Evolutionary conservation across 2,888 invertebrate genomes (phyloP), one percentile per base, ranked within the genome.

Genomic region (Eristalis arbustorum): DNA sequence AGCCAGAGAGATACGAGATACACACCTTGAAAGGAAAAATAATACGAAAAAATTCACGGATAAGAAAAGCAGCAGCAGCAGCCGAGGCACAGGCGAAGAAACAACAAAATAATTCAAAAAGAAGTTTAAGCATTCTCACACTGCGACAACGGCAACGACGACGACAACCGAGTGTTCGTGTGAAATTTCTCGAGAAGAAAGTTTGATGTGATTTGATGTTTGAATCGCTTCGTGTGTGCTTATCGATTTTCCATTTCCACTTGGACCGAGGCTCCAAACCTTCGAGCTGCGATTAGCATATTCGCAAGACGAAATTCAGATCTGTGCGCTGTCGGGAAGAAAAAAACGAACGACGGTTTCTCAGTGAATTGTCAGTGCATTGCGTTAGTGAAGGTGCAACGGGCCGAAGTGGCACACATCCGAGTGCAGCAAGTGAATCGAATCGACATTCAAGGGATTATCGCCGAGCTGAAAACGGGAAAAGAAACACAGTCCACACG

Each of bases 11-110:
- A 83, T 71, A 77, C 69, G 37, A 85, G 77, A 85, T 83, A 87
- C 83, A 87, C 71, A 87, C 87, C 87, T 87, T 87, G 74, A 87
- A 87, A 87, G 83, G 83, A 78, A 83, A 83, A 87, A 87, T 71
- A 82, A 71, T 69, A 82, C 77, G 76, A 73, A 80, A n/a, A 81
- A 72, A 71, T 63, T 37, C 23, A 76, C 61, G 40, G 18, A 57
- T n/a, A 71, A 78, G 18, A 28, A 57, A 67, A 28, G 28, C 23
- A 64, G 31, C 18, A 63, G 31, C 18, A 11, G 28, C 18, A 63
- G n/a, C n/a, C n/a, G 34, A 31, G 63, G 4, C 42, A 42, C n/a
- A 42, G 31, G 34, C 31, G 18, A 59, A 23, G 13, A 59, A 83
- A 62, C 31, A 31, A 31, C 31, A 31, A 61, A 81, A 71, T 69